phyloP scores from a whole-genome alignment of 1,140 invertebrate genomes.

The Rhyacophila brunnea region DNA sequence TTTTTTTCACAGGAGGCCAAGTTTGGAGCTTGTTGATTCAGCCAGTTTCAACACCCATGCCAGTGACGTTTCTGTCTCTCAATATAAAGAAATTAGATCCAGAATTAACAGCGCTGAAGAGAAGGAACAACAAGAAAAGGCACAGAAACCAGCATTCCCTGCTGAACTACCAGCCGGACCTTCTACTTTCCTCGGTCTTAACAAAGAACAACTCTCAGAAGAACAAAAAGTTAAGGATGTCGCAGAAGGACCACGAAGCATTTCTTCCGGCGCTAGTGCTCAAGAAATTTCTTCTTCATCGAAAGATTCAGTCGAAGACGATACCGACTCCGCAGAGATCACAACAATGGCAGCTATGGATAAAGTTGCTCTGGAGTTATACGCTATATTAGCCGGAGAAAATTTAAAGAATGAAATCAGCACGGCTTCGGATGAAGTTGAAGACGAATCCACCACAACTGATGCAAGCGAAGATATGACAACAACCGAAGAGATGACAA shows the following conservation, averaged over 20 bases:
- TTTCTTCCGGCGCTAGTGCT: conserved; percentile 27
- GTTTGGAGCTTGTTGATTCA: conserved; percentile 74
- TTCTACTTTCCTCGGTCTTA: conserved; percentile 35
- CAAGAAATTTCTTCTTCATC: conserved; percentile 34
- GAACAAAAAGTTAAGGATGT: conserved; percentile 26
- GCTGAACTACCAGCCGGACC: conserved; percentile 1
- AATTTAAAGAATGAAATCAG: conserved; percentile 66
- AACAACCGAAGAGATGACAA: conserved; percentile 53
- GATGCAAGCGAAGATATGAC: conserved; percentile 37
- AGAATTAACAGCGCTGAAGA: conserved; percentile 20
- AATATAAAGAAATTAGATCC: conserved; percentile 46
- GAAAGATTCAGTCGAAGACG: conserved; percentile 38
- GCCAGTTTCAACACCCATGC: conserved; percentile 75
- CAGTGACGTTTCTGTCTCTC: conserved; percentile 46
- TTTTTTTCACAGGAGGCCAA: conserved; percentile 59
- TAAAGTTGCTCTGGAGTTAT: conserved; percentile 77
- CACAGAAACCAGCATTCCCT: conserved; percentile 6
- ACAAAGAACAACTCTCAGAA: conserved; percentile 35
- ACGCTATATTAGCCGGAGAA: conserved; percentile 74
- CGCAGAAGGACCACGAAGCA: conserved; percentile 34
- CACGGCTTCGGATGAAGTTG: conserved; percentile 47
- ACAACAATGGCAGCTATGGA: conserved; percentile 70
- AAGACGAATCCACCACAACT: conserved; percentile 47
- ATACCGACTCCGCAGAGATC: conserved; percentile 61
- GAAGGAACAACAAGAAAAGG: conserved; percentile 7